Base-by-base conservation (phyloP, 2,797 vertebrate genomes). In the Tapirus indicus region DNA sequence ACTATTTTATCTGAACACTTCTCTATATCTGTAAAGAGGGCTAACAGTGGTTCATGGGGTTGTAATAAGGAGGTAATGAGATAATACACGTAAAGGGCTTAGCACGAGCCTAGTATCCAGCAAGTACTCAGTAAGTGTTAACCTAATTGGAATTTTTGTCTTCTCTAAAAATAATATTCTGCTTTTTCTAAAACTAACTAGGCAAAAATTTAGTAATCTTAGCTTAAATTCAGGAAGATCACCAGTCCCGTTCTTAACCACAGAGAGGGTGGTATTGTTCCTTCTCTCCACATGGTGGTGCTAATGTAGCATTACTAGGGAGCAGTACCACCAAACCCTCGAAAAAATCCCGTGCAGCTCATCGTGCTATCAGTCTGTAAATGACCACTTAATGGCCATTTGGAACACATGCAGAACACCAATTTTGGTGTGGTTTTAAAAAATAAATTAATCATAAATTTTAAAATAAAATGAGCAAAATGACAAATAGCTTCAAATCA, bases 251-350 rank as follows among this genome's bases (percentile, higher is more conserved):
- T 25, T 38, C 74, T 62, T 27, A 95, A 17, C 12, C 56, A 47
- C 0, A 49, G 64, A 52, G 41, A 60, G 12, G 7, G 5, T 74
- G 71, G 11, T 56, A 29, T 23, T 90, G 23, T 21, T 60, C 58
- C 17, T 86, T 91, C 20, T 60, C 2, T 74, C 97, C 97, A 98
- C 97, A 44, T 8, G 96, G 85, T 96, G 97, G 97, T 6, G 74
- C 75, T 88, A 91, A 52, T 6, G 64, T 11, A 79, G 82, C 83
- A 35, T 20, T 71, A 21, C 49, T 6, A 68, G 1, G 11, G 17
- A 83, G 38, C 60, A 2, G 0, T 38, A 54, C 2, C 0, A 0
- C 52, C 60, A 69, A 54, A 35, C 8, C 3, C 29, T 8, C 52
- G 41, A 68, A 86, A 69, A 92, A 83, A 8, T 64, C 60, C 74